Evolutionary conservation across 2,113 vertebrate species (phyloP), one percentile per base, ranked within the genome.

Genomic region (Procavia capensis): DNA sequence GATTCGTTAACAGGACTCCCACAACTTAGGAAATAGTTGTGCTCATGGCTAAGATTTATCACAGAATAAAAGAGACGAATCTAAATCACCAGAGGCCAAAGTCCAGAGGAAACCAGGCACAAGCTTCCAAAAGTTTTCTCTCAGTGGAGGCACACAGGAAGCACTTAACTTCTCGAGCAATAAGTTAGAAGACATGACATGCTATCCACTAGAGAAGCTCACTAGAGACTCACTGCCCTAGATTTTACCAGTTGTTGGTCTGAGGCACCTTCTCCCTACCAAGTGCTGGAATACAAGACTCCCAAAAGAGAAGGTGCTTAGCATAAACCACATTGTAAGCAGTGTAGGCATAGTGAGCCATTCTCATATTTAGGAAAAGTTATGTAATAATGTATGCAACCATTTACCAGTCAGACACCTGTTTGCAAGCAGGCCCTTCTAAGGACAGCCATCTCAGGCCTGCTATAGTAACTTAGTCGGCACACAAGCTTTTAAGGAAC

Each of bases 291-390:
- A 78, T 41, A 89, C 36, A 29, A 72, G 36, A 76, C 64, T 93
- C 13, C 25, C 36, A 22, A 80, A 47, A 68, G 31, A 20, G 95
- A 95, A 86, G n/a, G n/a, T 92, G 25, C n/a, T 89, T 34, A 76
- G n/a, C 5, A 64, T 4, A 74, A 74, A 41, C 39, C 36, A 25
- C 39, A 39, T 7, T 41, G 5, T 74, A 25, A 43, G 4, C 39
- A 74, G 10, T 74, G 11, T 43, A 41, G 72, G 9, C 24, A 41
- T 1, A 74, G 36, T 13, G 5, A 43, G 24, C 9, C 22, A 43
- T 74, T 74, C 39, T 41, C 43, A 74, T 25, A 74, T 41, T 74
- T 43, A 43, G 36, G 41, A 25, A 41, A 43, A 43, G 13, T 43
- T 25, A 39, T 41, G 2, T 74, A 14, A 24, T 41, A 74, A 5